phyloP scores from a whole-genome alignment of 2,113 vertebrate genomes.

The Drymodes brunneopygia region DNA sequence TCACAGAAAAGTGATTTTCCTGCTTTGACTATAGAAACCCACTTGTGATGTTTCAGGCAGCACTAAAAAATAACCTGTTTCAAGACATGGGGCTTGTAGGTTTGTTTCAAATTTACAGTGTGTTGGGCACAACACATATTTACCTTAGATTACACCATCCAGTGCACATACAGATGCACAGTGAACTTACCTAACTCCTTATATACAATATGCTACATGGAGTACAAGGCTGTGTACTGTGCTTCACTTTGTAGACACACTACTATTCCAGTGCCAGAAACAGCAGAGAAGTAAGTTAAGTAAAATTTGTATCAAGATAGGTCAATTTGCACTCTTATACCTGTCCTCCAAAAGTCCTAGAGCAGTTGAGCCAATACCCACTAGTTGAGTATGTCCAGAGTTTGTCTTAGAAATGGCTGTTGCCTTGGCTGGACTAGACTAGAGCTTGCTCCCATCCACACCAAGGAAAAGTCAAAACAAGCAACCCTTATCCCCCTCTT shows the following conservation, averaged over 20 bases:
- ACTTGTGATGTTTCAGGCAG: background rate
- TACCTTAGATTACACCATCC: background rate
- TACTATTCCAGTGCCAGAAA: background rate
- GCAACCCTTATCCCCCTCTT: fast-evolving
- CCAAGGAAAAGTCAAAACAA: background rate
- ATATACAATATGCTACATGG: no score
- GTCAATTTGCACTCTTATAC: background rate
- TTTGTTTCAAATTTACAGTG: background rate
- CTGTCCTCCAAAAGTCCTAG: background rate
- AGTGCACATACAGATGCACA: fast-evolving
- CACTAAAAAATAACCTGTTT: background rate
- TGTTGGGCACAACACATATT: background rate
- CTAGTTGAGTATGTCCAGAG: background rate
- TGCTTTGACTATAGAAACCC: background rate
- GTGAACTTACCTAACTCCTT: background rate
- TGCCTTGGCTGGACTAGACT: background rate
- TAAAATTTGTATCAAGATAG: background rate
- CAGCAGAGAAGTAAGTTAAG: background rate
- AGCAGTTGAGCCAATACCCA: background rate
- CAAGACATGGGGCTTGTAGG: background rate
- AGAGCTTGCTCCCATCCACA: background rate
- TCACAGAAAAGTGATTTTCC: background rate
- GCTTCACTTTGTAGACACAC: background rate
- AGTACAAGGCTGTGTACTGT: background rate
- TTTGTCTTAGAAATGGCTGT: background rate